Conservation (phyloP, 2,113 vertebrate genomes). For the Pogonocichla stellata region DNA sequence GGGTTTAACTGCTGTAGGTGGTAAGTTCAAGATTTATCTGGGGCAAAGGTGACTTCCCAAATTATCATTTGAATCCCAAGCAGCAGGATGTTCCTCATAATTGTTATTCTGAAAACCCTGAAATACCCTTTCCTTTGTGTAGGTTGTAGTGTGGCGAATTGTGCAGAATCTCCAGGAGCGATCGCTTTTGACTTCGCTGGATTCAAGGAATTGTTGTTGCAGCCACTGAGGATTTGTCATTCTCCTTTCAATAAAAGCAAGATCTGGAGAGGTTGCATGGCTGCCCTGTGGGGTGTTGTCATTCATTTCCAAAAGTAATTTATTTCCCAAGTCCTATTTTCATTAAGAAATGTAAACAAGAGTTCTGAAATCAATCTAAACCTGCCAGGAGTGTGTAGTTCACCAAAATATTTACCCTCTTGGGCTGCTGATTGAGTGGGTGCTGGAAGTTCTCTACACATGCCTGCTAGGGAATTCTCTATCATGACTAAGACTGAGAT, state of each 20-base stretch:
- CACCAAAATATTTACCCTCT: neutral
- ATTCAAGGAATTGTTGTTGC: neutral
- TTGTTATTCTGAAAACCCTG: neutral
- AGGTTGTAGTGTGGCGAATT: slow-evolving; percentile 1
- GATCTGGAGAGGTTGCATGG: neutral
- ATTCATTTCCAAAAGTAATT: neutral
- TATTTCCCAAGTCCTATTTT: neutral
- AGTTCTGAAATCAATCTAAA: neutral
- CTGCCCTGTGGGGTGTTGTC: neutral
- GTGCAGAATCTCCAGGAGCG: neutral
- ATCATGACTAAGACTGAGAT: neutral
- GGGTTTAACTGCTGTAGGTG: slow-evolving; percentile 30
- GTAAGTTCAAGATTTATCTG: neutral
- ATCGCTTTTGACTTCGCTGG: fast-evolving
- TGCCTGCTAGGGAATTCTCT: neutral
- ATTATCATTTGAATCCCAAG: neutral
- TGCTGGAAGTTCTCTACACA: neutral
- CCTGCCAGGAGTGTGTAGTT: neutral
- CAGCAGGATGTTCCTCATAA: neutral
- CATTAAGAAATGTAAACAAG: neutral
- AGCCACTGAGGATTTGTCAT: neutral
- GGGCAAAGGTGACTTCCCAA: neutral
- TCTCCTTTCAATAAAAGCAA: slow-evolving; percentile 41
- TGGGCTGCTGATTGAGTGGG: neutral
- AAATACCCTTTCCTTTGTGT: neutral